phyloP scores from a whole-genome alignment of 2,113 vertebrate species.

The Tragelaphus scriptus region DNA sequence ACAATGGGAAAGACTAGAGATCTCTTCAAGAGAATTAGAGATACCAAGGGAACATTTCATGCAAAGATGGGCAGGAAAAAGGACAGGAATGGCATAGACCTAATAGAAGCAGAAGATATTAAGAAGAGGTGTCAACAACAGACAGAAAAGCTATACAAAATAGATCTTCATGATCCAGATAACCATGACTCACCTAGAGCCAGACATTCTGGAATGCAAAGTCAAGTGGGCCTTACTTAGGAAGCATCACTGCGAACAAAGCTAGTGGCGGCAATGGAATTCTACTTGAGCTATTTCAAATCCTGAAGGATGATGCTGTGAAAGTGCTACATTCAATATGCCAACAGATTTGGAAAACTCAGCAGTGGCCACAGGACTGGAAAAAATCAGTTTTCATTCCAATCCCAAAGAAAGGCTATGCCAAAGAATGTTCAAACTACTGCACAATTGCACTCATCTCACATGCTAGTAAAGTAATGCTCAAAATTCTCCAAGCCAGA shows the following conservation, averaged over 20 bases:
- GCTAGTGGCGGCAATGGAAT: neutral
- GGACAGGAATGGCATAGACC: neutral
- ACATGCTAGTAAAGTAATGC: neutral
- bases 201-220: neutral
- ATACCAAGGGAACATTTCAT: neutral
- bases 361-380: neutral
- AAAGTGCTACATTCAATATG: neutral
- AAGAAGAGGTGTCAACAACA: neutral
- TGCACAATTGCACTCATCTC: neutral
- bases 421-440: neutral
- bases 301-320: neutral
- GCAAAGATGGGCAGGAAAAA: neutral
- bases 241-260: neutral
- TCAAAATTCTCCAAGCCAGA: neutral
- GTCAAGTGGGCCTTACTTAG: neutral
- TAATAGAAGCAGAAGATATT: neutral
- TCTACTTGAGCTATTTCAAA: neutral
- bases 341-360: neutral
- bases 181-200: neutral
- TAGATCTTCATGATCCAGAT: neutral
- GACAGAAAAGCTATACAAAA: neutral
- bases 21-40: neutral
- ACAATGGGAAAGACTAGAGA: neutral
- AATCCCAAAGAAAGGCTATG: neutral
- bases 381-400: neutral